Evolutionary conservation across 2,113 vertebrate genomes (phyloP), one percentile per base, ranked within the genome.

Genomic region (Haemorhous mexicanus): DNA sequence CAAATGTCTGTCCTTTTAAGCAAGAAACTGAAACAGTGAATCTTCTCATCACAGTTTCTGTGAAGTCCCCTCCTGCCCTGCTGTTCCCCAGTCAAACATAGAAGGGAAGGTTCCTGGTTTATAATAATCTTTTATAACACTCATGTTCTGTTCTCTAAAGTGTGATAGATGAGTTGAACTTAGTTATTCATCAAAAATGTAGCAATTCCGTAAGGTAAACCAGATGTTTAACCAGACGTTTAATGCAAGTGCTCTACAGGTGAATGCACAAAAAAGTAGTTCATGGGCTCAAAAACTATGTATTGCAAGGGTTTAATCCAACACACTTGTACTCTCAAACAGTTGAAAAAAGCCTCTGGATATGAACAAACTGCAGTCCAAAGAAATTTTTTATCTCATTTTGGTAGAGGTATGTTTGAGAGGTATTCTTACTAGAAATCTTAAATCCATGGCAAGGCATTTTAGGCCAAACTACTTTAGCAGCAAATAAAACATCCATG

Each of bases 11-110:
- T 94, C 49, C 86, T 94, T 95, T 97, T 93, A 96, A 97, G 90
- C 87, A 93, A 88, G 94, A 97, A 97, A 97, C 97, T 98, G 95
- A 97, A 98, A 95, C 97, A 93, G 61, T 79, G 73, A 95, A 95
- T 96, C 85, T 97, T 96, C 89, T 41, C 13, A 41, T 41, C 41
- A 41, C 41, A 96, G 50, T 95, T 97, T 93, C 85, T 97, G 88
- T 56, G 72, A 97, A 64, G 10, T 18, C 11, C 33, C 4, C 10
- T 37, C 56, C n/a, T 1, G 0, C 26, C 16, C 58, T 0, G 5
- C 72, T 73, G 35, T 58, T 80, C 49, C 91, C 46, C 76, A 69
- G 14, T 64, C 75, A 33, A 28, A 69, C 26, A 43, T 35, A 30
- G 55, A n/a, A 77, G 39, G 52, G 87, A 89, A 87, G 43, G 27